Conservation (phyloP, 2,797 vertebrate species). For the Lateolabrax maculatus region DNA sequence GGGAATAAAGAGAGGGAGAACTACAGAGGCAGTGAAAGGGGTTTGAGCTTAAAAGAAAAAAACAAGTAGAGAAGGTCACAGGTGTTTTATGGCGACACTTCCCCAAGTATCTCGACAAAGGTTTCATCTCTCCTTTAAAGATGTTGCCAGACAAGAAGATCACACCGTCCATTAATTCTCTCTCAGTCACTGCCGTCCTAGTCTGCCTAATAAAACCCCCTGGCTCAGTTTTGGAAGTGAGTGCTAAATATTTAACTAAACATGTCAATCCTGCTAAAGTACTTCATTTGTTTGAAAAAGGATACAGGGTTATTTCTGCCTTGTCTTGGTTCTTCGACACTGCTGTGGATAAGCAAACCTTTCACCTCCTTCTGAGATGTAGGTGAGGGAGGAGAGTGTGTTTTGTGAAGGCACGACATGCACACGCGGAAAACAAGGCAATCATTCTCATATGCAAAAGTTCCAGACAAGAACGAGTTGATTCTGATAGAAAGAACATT, state of each 20-base stretch:
- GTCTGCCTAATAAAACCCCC: constrained; percentile 40
- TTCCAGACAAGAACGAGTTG: no score
- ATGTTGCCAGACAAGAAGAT: constrained; percentile 59
- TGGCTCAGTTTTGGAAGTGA: constrained; percentile 40
- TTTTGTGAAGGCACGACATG: background rate
- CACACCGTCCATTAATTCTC: constrained; percentile 55
- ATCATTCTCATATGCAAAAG: background rate
- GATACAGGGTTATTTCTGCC: constrained; percentile 29
- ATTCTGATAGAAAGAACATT: background rate
- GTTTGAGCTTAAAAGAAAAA: constrained; percentile 18
- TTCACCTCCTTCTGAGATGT: constrained; percentile 28
- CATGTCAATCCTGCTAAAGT: constrained; percentile 37
- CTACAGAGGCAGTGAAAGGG: constrained; percentile 2
- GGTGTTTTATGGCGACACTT: constrained; percentile 70
- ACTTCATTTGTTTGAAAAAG: constrained; percentile 36
- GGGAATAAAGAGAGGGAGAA: background rate
- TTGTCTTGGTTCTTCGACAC: constrained; percentile 18
- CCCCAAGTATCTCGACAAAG: constrained; percentile 50
- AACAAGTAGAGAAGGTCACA: constrained; percentile 63
- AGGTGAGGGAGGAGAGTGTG: constrained; percentile 9
- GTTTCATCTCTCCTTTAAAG: constrained; percentile 58
- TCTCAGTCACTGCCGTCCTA: constrained; percentile 25
- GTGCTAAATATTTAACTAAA: constrained; percentile 60
- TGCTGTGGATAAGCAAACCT: constrained; percentile 14
- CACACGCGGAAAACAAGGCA: background rate